Base-by-base conservation (phyloP, 2,888 invertebrate genomes). In the Agrotis ipsilon region DNA sequence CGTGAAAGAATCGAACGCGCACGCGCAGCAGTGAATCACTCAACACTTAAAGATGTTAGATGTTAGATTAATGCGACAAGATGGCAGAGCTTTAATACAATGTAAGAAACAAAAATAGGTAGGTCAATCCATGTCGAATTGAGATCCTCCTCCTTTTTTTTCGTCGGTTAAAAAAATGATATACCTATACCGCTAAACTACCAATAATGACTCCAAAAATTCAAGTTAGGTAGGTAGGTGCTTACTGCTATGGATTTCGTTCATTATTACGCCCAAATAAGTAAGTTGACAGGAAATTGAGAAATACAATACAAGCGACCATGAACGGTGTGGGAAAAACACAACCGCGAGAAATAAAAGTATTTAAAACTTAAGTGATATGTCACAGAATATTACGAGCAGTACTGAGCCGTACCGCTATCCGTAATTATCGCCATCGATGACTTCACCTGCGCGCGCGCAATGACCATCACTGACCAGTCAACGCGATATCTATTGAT, bases 401-500 rank as follows among this genome's bases (percentile, higher is more conserved):
- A n/a, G 43, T 61, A 49, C 32, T 51, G 16, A 62, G 51, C 18
- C 43, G 73, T 32, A 51, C 46, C 24, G 43, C 27, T n/a, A 57
- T 49, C 57, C 55, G 21, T 51, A 43, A 65, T 61, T 58, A 65
- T 51, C 51, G 27, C 11, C 32, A 61, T 45, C 58, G 67, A 75
- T 75, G 78, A 79, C 68, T 75, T 79, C 81, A 79, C 55, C 71
- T 49, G 64, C 73, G 72, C 62, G 27, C n/a, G 75, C 70, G 60
- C 62, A 72, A n/a, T 67, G 64, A 57, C 58, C 75, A 59, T 75
- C 72, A 71, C 55, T 51, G 57, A 48, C 57, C 51, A 61, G 69
- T 67, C 55, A 60, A 43, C 45, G 32, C 39, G 21, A 49, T 60
- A 51, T 32, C 27, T 21, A 24, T 11, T 18, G n/a, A n/a, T n/a